These are phyloP conservation scores for Indri indri DNA, from an alignment of 2,113 vertebrate species.

Conservation along the genomic window DNA sequence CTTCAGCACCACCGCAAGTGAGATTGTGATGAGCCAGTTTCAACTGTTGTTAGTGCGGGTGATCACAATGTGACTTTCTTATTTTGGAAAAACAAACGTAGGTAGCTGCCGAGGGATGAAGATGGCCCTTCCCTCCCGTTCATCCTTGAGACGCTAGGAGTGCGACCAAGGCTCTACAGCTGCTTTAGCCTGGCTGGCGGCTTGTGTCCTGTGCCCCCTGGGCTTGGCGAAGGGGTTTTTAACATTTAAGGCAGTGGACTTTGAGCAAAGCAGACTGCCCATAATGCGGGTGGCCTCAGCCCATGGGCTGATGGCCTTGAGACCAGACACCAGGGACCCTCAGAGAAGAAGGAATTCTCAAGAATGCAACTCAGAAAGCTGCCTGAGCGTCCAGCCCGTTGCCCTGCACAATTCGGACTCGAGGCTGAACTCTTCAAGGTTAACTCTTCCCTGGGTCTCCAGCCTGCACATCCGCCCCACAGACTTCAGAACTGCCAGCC, in stretches of 20 bases:
- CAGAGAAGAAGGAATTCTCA: not conserved
- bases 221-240: not conserved
- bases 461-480: rapidly evolving
- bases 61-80: rapidly evolving
- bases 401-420: too few relatives aligned
- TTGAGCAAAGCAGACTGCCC: not conserved
- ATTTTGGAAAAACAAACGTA: not conserved
- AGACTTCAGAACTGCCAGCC: not conserved
- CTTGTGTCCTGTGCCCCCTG: too few relatives aligned
- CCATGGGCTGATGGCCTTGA: not conserved
- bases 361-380: rapidly evolving
- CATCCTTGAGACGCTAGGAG: not conserved
- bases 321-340: too few relatives aligned
- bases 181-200: not conserved
- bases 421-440: rapidly evolving
- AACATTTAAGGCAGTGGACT: not conserved
- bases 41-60: rapidly evolving
- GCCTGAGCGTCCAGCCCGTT: too few relatives aligned
- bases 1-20: not conserved
- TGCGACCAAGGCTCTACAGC: not conserved
- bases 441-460: not conserved
- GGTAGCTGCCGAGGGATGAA: not conserved
- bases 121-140: rapidly evolving
- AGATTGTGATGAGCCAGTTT: not conserved
- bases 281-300: not conserved